Evolutionary conservation across 2,888 invertebrate genomes (phyloP).

Genomic region (Stramonita haemastoma): DNA sequence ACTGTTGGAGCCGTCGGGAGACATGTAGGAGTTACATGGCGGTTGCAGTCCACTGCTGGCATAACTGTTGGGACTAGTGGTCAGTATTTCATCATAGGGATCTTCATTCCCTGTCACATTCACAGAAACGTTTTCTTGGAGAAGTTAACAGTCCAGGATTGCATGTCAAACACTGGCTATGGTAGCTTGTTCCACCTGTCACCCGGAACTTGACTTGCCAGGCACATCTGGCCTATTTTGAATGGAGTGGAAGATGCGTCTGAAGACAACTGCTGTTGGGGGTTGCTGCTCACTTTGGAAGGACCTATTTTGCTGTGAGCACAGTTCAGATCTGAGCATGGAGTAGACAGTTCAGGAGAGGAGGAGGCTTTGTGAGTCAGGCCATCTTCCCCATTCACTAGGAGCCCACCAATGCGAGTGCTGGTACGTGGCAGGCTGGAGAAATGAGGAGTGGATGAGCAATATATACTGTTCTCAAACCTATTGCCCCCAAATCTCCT

Average conservation of each 20-base stretch:
- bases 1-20: constrained; percentile 51
- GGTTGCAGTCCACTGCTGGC: constrained; percentile 70
- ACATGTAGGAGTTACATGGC: constrained; percentile 65
- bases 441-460: constrained; percentile 53
- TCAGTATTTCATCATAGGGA: constrained; percentile 66
- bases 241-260: constrained; percentile 48
- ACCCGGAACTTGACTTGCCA: constrained; percentile 68
- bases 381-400: background rate
- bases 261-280: background rate
- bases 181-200: constrained; percentile 48
- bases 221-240: constrained; percentile 61
- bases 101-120: constrained; percentile 10
- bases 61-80: constrained; percentile 69
- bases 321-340: constrained; percentile 18
- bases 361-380: constrained; percentile 53
- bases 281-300: constrained; percentile 25
- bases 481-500: constrained; percentile 52
- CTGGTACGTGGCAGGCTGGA: constrained; percentile 65
- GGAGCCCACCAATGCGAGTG: constrained; percentile 56
- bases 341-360: constrained; percentile 19
- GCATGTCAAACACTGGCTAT: constrained; percentile 13
- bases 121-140: background rate
- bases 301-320: background rate
- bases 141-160: constrained; percentile 22
- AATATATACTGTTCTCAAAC: constrained; percentile 58